phyloP scores from a whole-genome alignment of 2,888 invertebrate species.

The Geotrupes spiniger region DNA sequence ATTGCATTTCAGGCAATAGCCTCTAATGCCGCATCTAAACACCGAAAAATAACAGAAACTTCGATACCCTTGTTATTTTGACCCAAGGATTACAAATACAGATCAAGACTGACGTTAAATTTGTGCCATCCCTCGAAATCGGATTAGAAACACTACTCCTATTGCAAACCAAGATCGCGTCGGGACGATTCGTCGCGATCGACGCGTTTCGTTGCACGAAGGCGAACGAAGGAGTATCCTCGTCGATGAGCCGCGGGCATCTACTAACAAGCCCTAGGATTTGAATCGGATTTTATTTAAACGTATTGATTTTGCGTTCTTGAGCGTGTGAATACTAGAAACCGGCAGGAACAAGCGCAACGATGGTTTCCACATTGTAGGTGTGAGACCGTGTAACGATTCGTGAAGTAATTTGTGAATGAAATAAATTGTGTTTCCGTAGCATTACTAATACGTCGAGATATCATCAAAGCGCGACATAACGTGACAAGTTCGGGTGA shows the following conservation, averaged over 20 bases:
- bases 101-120: constrained; percentile 41
- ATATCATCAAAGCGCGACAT: constrained; percentile 15
- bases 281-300: constrained; percentile 33
- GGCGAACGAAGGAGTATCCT: constrained; percentile 3
- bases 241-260: constrained; percentile 17
- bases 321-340: not conserved
- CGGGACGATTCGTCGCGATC: constrained; percentile 8
- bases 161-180: constrained; percentile 9
- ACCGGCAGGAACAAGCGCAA: not conserved
- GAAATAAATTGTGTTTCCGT: constrained; percentile 3
- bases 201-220: constrained; percentile 2
- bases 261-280: constrained; percentile 36
- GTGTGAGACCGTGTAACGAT: constrained; percentile 6
- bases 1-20: too few relatives aligned
- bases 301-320: constrained; percentile 33
- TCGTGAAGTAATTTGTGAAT: not conserved
- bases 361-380: too few relatives aligned
- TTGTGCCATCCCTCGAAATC: constrained; percentile 34
- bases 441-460: constrained; percentile 6
- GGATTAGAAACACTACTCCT: constrained; percentile 20
- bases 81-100: constrained; percentile 33
- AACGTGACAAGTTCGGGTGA: constrained; percentile 35
- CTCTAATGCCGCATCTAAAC: not conserved
- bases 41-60: constrained; percentile 7
- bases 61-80: constrained; percentile 37